Evolutionary conservation across 2,797 vertebrate genomes (phyloP), one percentile per base, ranked within the genome.

Genomic region (Cynodonichthys magdalenae): DNA sequence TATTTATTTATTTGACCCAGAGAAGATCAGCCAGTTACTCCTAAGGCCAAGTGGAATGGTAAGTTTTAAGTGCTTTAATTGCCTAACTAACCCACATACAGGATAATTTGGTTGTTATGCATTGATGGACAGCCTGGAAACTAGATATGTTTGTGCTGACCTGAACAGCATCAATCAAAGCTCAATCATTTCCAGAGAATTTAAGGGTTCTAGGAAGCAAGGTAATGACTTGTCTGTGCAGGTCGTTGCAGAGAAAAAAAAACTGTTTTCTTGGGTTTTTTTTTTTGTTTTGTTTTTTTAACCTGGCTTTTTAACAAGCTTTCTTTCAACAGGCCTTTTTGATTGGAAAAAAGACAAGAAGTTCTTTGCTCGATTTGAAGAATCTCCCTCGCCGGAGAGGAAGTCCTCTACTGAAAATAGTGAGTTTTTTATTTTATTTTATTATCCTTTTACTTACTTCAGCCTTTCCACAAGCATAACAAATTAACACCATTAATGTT

Each of bases 1-100:
- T 36, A 3, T 46, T 69, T 74, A 76, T 18, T 76, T 36, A 5
- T 80, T 56, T 75, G 50, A 74, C 80, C 79, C 84, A 96, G 95
- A 91, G 95, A 96, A 56, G 95, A 95, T 62, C 93, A 94, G 64
- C 95, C 95, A 47, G 90, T 96, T 84, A 90, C 84, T 63, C 89
- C 94, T 19, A 93, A 84, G 90, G 92, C 91, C 27, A 93, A 94
- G 77, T 86, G 92, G 92, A 95, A 95, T 19, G 94, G 95, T 96
- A 87, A 87, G 52, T 68, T 67, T 70, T 36, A 12, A 41, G 39
- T 36, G 53, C 47, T 68, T 74, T 53, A 64, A 28, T 71, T 52
- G 52, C 60, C 18, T 46, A n/a, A 17, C 55, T 45, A n/a, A 50
- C 28, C 9, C 9, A 36, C 10, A 36, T 36, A 62, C 27, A 47